A percentile compares a stretch with the other conserved stretches of the same genome.
These are phyloP conservation scores for Semaprochilodus insignis DNA, from an alignment of 2,797 vertebrate species.

Conservation along the genomic window DNA sequence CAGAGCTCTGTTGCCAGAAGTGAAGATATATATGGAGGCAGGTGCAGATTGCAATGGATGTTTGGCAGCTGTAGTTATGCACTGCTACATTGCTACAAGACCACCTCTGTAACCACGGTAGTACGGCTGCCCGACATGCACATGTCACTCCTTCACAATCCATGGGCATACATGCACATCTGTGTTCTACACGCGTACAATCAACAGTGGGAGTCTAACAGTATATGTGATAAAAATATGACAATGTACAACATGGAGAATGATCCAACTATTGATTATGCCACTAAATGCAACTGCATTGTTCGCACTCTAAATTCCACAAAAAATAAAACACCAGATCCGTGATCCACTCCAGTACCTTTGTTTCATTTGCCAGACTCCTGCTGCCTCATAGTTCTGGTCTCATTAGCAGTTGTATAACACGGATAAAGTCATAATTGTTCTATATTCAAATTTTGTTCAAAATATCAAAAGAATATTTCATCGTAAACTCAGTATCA, in stretches of 20 bases:
- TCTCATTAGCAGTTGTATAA: background rate
- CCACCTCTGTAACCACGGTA: constrained; percentile 48
- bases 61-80: constrained; percentile 51
- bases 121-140: constrained; percentile 36
- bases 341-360: background rate
- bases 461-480: no score
- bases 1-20: constrained; percentile 48
- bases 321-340: background rate
- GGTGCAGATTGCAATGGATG: constrained; percentile 41
- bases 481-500: no score
- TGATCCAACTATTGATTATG: background rate
- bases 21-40: constrained; percentile 53
- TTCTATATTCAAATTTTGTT: no score
- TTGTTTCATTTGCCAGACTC: background rate
- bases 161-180: constrained; percentile 10
- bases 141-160: constrained; percentile 16
- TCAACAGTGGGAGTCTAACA: background rate
- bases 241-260: background rate
- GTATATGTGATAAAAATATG: background rate
- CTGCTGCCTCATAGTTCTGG: background rate
- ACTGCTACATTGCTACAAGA: constrained; percentile 49
- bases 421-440: background rate
- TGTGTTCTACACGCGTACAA: constrained; percentile 23
- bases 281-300: background rate
- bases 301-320: background rate